phyloP scores from a whole-genome alignment of 1,140 invertebrate genomes.

The Heliconius congener region DNA sequence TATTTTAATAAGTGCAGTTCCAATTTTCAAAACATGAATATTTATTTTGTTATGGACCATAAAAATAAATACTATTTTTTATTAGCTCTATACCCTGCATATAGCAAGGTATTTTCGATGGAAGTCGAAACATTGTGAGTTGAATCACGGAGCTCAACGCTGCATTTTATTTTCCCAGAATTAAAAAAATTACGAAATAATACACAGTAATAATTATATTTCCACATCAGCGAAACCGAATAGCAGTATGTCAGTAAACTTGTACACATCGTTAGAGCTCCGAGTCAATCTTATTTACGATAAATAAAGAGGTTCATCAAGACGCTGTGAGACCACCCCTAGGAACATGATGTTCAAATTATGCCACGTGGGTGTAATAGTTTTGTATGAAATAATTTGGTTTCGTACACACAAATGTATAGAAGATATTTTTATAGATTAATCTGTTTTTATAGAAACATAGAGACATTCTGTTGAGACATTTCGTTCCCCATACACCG shows the following conservation, averaged over 20 bases:
- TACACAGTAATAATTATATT: not conserved
- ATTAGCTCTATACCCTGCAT: too few species aligned
- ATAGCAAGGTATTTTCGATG: too few species aligned
- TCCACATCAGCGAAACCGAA: not conserved
- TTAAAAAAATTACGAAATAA: not conserved
- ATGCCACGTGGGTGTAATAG: slow-evolving; percentile 13
- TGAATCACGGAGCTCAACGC: too few species aligned
- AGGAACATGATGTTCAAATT: slow-evolving; percentile 10
- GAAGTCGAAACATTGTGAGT: too few species aligned
- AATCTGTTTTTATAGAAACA: too few species aligned
- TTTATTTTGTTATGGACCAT: too few species aligned
- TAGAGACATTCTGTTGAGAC: too few species aligned
- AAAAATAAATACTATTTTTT: too few species aligned
- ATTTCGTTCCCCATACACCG: too few species aligned
- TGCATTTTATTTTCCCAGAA: too few species aligned
- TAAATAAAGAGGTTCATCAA: slow-evolving; percentile 49
- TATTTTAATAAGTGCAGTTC: not conserved
- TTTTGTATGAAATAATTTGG: not conserved
- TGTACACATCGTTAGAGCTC: slow-evolving; percentile 42
- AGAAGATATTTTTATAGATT: too few species aligned
- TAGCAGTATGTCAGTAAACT: slow-evolving; percentile 2
- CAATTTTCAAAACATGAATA: not conserved
- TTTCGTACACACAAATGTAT: too few species aligned
- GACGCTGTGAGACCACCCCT: slow-evolving; percentile 14
- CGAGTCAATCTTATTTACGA: slow-evolving; percentile 42